phyloP scores from a whole-genome alignment of 2,113 vertebrate species.

The Vombatus ursinus region DNA sequence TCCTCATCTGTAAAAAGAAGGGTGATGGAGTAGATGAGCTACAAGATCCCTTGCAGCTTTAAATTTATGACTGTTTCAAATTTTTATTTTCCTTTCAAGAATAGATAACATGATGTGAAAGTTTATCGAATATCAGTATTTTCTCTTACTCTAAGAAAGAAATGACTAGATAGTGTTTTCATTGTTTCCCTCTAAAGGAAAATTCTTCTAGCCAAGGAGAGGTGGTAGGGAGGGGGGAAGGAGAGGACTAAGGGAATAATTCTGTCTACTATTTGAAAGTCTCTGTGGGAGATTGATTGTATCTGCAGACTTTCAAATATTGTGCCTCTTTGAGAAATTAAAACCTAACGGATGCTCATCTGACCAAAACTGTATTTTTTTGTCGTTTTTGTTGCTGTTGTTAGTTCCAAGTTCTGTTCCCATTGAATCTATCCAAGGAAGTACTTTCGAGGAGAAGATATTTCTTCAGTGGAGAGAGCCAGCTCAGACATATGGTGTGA shows the following conservation, averaged over 20 bases:
- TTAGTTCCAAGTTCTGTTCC: constrained; percentile 95
- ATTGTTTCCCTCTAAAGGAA: neutral
- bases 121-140: neutral
- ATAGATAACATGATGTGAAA: neutral
- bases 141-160: neutral
- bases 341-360: neutral
- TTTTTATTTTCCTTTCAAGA: neutral
- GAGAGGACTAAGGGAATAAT: neutral
- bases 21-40: neutral
- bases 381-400: neutral
- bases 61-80: neutral
- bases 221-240: neutral
- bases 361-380: neutral
- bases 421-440: constrained; percentile 96
- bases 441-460: constrained; percentile 98
- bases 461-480: constrained; percentile 97
- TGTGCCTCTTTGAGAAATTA: neutral
- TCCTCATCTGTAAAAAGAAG: neutral
- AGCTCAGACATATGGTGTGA: constrained; percentile 94
- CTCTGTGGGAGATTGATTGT: neutral
- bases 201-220: no score
- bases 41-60: neutral
- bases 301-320: neutral
- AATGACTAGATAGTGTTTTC: neutral
- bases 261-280: neutral